These are phyloP conservation scores for Prionailurus viverrinus DNA, from an alignment of 2,113 vertebrate genomes.

Conservation along the genomic window DNA sequence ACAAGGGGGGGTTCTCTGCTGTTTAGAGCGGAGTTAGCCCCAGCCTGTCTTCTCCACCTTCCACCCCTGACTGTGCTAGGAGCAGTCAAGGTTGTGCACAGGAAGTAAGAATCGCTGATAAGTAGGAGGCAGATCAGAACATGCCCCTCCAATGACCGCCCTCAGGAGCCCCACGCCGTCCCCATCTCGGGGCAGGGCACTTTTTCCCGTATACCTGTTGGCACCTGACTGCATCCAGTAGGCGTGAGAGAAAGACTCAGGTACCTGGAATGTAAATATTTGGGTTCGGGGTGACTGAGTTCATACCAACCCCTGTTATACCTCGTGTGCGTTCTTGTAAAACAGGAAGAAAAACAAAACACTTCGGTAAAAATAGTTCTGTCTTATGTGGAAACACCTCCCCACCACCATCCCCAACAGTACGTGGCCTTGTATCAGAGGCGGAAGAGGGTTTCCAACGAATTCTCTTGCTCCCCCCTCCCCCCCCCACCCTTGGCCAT, in stretches of 20 bases:
- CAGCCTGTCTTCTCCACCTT: neutral
- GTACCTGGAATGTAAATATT: constrained; percentile 67
- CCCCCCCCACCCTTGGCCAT: too few relatives aligned
- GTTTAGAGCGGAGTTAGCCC: accelerated
- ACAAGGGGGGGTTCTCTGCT: accelerated
- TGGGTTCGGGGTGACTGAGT: constrained; percentile 47
- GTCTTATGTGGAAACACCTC: neutral
- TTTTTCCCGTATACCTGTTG: accelerated
- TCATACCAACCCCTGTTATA: neutral
- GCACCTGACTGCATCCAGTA: neutral
- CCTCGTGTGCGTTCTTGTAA: neutral
- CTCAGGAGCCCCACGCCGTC: accelerated
- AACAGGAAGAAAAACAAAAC: constrained; percentile 51
- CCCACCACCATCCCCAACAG: neutral
- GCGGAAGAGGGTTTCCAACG: neutral
- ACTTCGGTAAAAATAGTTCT: neutral
- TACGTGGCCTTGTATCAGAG: neutral
- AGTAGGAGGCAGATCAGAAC: accelerated
- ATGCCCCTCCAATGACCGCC: accelerated
- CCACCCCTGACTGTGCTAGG: accelerated
- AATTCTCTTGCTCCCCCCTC: neutral
- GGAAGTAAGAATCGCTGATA: neutral
- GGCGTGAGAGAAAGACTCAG: neutral
- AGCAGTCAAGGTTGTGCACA: neutral
- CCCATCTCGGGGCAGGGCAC: accelerated